A percentile compares a stretch with the other conserved stretches of the same genome.
phyloP scores from a whole-genome alignment of 1,140 invertebrate species.

The Tribolium castaneum region DNA sequence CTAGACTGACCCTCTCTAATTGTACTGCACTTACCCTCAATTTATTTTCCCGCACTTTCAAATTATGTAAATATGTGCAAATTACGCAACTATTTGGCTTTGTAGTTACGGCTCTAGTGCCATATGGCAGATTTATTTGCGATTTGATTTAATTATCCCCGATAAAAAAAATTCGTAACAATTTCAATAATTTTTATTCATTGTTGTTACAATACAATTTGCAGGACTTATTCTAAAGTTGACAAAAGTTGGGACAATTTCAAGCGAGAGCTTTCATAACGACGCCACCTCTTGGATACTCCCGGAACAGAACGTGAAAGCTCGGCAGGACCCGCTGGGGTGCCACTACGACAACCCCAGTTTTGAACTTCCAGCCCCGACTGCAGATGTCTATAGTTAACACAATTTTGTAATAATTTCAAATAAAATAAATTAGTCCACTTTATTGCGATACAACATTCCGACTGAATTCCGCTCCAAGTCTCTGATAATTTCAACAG shows the following conservation, averaged over 20 bases:
- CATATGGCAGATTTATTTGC: background rate
- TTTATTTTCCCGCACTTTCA: background rate
- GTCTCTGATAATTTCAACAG: constrained; percentile 80
- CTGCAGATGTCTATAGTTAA: background rate
- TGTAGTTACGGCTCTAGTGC: background rate
- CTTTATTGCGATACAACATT: background rate
- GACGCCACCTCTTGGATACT: constrained; percentile 27
- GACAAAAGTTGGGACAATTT: background rate
- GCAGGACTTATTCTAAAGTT: background rate
- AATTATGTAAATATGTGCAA: background rate
- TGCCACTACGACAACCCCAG: constrained; percentile 1
- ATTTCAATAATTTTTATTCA: no score
- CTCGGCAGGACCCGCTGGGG: background rate
- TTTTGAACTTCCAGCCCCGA: background rate
- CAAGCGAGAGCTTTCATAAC: background rate
- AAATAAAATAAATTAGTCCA: background rate
- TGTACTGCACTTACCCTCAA: background rate
- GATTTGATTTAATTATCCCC: background rate
- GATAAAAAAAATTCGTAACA: no score
- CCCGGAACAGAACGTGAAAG: background rate
- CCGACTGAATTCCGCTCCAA: constrained; percentile 96
- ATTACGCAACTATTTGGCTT: background rate
- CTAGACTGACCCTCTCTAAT: background rate
- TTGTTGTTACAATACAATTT: background rate
- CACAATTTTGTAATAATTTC: background rate